Base-by-base conservation (phyloP, 2,888 invertebrate species). In the Scaptomyza polygonia region DNA sequence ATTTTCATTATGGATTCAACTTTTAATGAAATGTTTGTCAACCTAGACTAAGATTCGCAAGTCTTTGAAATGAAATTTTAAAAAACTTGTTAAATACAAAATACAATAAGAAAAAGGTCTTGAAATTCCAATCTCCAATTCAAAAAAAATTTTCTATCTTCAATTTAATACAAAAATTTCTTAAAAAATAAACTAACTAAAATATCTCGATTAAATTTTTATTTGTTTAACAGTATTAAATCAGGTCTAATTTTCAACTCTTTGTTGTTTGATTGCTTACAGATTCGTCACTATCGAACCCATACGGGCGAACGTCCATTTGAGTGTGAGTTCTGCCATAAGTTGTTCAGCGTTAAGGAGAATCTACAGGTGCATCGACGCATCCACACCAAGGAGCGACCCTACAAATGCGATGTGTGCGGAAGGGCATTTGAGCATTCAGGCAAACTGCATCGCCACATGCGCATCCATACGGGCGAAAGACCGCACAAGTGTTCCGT, bases 231-330 rank as follows among this genome's bases (percentile, higher is more conserved):
- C 1, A 21, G 4, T 21, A 1, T 9, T 9, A 12, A 42, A 27
- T 14, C 9, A 5, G 5, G 7, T 16, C 47, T 2, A 11, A 44
- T 1, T 11, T 4, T 2, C 0, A 14, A 36, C 3, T n/a, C 1
- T 36, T 14, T 36, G 8, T 36, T 5, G 0, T n/a, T 14, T n/a
- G 11, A 3, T 4, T 2, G 12, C 3, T 11, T 47, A 7, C 58
- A 92, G 92, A 92, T 91, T 61, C 95, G 97, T 47, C 97, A 97
- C 89, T 97, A 97, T 91, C 94, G 97, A 66, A 97, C 97, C 9
- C 97, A 97, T 90, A 97, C 97, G 25, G 97, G 97, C 36, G 97
- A 97, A 90, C 95, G 97, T 81, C 97, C 97, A 1, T 97, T 97
- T 91, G 95, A 96, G 91, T 97, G 97, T 92, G 97, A 97, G 91